These are phyloP conservation scores for Chionomys nivalis DNA, from an alignment of 2,113 vertebrate genomes.

Conservation along the genomic window DNA sequence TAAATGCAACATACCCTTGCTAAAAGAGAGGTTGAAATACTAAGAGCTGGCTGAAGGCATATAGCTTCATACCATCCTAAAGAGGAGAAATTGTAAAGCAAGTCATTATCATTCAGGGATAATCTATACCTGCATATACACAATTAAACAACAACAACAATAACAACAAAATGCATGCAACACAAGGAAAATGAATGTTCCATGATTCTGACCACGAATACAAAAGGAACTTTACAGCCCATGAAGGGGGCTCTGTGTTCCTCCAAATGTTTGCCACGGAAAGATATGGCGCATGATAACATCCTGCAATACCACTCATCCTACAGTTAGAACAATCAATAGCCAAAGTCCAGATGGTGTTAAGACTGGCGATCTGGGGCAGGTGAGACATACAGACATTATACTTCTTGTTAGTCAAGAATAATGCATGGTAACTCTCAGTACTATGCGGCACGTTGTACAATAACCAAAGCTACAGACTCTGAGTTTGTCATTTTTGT, in stretches of 20 bases:
- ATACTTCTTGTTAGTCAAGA: not conserved
- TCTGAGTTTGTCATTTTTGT: not conserved
- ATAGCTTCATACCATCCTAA: not conserved
- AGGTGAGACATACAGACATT: not conserved
- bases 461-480: not conserved
- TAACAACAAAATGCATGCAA: not conserved
- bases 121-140: not conserved
- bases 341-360: not conserved
- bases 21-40: not conserved
- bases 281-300: fast-evolving
- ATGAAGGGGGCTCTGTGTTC: fast-evolving
- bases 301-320: not conserved
- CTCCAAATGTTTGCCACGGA: not conserved
- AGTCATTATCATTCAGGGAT: not conserved
- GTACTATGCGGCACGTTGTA: not conserved
- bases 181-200: not conserved
- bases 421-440: not conserved
- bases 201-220: not conserved
- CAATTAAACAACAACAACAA: not conserved
- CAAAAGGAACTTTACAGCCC: not conserved
- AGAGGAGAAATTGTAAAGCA: not conserved
- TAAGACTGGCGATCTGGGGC: not conserved
- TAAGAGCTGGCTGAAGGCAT: not conserved
- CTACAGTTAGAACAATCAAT: not conserved
- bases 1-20: not conserved